Base-by-base conservation (phyloP, 2,888 invertebrate species). In the Atherix ibis region DNA sequence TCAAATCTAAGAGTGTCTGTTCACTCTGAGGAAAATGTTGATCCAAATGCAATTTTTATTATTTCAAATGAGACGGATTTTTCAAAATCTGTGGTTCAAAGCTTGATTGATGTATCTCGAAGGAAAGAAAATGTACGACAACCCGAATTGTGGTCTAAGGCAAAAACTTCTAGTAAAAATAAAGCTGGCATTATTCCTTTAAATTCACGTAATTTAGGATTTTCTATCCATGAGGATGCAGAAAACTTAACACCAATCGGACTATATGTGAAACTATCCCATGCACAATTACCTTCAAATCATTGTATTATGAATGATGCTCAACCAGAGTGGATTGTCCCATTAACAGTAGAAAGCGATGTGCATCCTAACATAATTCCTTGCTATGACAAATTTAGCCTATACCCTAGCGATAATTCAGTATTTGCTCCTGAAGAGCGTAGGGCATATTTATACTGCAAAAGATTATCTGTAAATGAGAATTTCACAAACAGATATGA, bases 81-180 rank as follows among this genome's bases (percentile, higher is more conserved):
- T n/a, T n/a, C n/a, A n/a, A n/a, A 33, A 19, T 49, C 56, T 0
- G 50, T 51, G 4, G 45, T 56, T 2, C 50, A 53, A 27, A 72
- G 71, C 44, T 68, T 75, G 44, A 56, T 74, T 36, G 67, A 67
- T 40, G 64, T 65, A 18, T 66, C 68, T 12, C 66, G 68, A 8
- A 60, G 68, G 37, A 67, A 76, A 50, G 83, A 84, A 55, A 83
- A 84, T 54, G 62, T 68, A 3, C 64, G 73, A 41, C 74, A 76
- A 49, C 67, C 82, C 2, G 75, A 77, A 2, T 69, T 72, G 4
- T 83, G 82, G 83, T 72, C 66, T 32, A 67, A 59, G 39, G 57
- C 59, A 4, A 48, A 52, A 31, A 12, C 24, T 10, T 5, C 22
- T 13, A 16, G 32, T n/a, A 35, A 28, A 26, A 27, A 22, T 13